Evolutionary conservation across 1,140 invertebrate genomes (phyloP).

Genomic region (Meteorus sp.): DNA sequence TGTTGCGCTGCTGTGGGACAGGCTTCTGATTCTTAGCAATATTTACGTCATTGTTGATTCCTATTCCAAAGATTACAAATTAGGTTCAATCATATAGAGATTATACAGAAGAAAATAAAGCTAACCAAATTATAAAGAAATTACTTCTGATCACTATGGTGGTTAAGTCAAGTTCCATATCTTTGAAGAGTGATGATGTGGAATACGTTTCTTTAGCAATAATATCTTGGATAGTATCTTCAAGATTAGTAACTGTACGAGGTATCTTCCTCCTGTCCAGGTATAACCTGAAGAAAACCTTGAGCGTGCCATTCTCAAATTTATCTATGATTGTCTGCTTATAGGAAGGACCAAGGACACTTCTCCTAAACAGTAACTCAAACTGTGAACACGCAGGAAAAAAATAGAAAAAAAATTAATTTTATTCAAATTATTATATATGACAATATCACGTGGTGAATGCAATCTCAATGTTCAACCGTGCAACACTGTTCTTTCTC

Average conservation of each 20-base stretch:
- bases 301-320: constrained; percentile 71
- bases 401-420: constrained; percentile 13
- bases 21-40: constrained; percentile 38
- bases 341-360: constrained; percentile 65
- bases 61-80: too few species aligned
- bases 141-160: constrained; percentile 68
- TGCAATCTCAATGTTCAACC: neutral
- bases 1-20: constrained; percentile 40
- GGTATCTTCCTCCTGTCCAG: constrained; percentile 76
- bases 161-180: constrained; percentile 68
- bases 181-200: constrained; percentile 65
- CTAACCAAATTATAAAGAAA: constrained; percentile 30
- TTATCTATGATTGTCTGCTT: constrained; percentile 67
- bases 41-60: constrained; percentile 40
- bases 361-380: constrained; percentile 54
- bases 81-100: too few species aligned
- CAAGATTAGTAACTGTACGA: constrained; percentile 66
- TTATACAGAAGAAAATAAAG: constrained; percentile 11
- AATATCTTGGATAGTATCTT: constrained; percentile 68
- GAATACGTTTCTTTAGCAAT: constrained; percentile 69
- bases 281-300: constrained; percentile 74
- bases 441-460: neutral
- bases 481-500: constrained; percentile 8
- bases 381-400: too few species aligned
- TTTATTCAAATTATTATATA: constrained; percentile 9